Conservation (phyloP, 1,140 invertebrate genomes). For the Cydia pomonella region DNA sequence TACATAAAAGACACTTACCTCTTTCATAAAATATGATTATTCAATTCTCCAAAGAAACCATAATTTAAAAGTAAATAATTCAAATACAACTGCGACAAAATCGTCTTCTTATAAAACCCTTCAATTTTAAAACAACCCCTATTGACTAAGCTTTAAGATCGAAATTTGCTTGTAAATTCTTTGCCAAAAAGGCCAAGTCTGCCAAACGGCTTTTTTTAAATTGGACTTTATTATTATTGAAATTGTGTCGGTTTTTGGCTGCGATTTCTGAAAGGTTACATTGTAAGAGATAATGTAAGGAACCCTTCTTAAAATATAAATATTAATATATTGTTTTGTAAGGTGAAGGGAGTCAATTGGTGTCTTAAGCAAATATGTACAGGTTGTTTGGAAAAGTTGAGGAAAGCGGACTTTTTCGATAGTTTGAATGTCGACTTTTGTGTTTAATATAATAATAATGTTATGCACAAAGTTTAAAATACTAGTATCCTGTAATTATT, state of each 20-base stretch:
- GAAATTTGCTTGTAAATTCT: constrained; percentile 1
- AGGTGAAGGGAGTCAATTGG: constrained; percentile 57
- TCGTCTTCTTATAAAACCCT: background rate
- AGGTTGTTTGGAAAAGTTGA: constrained; percentile 41
- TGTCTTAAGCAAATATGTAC: constrained; percentile 41
- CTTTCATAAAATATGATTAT: constrained; percentile 31
- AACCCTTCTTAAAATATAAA: constrained; percentile 49
- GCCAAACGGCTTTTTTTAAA: background rate
- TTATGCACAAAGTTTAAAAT: no score
- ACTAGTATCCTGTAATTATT: no score
- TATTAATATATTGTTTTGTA: constrained; percentile 54
- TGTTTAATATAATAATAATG: no score
- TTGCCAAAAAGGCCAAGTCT: background rate
- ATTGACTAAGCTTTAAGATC: background rate
- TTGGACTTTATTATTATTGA: background rate
- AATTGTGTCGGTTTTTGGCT: background rate
- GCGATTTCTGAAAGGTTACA: background rate
- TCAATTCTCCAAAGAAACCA: constrained; percentile 26
- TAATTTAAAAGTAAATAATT: constrained; percentile 25
- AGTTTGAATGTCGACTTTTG: no score
- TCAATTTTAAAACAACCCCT: background rate
- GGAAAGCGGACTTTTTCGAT: no score
- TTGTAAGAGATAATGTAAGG: constrained; percentile 19
- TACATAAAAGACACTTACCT: background rate
- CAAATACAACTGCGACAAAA: constrained; percentile 5